Conservation (phyloP, 2,888 invertebrate genomes). For the Dolomedes plantarius region DNA sequence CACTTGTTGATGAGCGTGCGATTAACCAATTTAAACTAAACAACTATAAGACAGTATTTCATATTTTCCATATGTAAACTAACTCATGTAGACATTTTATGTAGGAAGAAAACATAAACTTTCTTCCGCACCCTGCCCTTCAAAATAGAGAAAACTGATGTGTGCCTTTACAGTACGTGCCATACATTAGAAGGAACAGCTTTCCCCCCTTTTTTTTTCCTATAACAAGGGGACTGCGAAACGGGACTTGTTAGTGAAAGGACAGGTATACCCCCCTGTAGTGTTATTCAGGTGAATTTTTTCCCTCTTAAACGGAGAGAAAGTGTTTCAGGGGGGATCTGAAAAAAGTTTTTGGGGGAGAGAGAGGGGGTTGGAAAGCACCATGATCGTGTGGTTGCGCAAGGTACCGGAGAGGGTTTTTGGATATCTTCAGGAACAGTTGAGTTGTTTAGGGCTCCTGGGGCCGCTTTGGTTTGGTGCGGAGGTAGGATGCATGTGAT, state of each 20-base stretch:
- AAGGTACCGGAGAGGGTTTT: slow-evolving; percentile 36
- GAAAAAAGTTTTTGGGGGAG: neutral
- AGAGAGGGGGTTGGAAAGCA: neutral
- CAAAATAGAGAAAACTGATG: too few relatives aligned
- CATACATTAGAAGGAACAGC: too few relatives aligned
- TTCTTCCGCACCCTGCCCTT: too few relatives aligned
- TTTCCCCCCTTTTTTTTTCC: slow-evolving; percentile 4
- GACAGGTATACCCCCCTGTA: neutral
- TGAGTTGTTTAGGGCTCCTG: neutral
- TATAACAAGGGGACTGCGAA: neutral
- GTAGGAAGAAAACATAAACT: too few relatives aligned
- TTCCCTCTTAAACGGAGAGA: neutral
- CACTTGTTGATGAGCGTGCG: too few relatives aligned
- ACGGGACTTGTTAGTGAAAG: neutral
- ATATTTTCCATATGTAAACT: too few relatives aligned
- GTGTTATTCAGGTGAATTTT: slow-evolving; percentile 23
- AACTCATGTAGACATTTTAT: too few relatives aligned
- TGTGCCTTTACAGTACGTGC: too few relatives aligned
- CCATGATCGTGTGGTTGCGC: slow-evolving; percentile 22
- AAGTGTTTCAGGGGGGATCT: neutral
- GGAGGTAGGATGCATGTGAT: neutral
- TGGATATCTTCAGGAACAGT: slow-evolving; percentile 28
- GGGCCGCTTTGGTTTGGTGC: neutral
- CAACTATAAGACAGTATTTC: too few relatives aligned
- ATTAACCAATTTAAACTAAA: too few relatives aligned